Evolutionary conservation across 2,888 invertebrate genomes (phyloP), one percentile per base, ranked within the genome.

Genomic region (Drosophila pegasa): DNA sequence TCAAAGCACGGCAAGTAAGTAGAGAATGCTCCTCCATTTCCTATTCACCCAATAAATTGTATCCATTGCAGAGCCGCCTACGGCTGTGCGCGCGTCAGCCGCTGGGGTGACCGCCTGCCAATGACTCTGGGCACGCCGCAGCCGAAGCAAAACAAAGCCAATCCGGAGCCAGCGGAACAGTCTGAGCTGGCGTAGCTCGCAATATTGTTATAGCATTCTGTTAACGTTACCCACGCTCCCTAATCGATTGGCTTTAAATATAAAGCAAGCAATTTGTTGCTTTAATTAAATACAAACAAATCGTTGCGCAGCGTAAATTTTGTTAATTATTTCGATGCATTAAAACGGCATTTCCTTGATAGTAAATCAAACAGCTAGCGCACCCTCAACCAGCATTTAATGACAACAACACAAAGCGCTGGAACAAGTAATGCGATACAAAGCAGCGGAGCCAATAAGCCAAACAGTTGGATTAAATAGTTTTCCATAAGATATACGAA

Each of bases 71-170:
- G 95, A 81, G 78, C 93, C 14, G 93, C 95, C 0, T 97, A 96
- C 83, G 93, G 94, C 78, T 96, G 96, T 92, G 96, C 96, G 0
- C 94, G 95, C 85, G 93, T 94, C 2, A 94, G 95, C 76, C 93
- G 94, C 76, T 97, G 97, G 96, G 97, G 97, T 5, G 97, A 97
- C 91, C 92, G 95, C 40, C 92, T 98, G 70, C 97, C 97, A 25
- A 93, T 96, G 27, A 93, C 93, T 86, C 75, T 93, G 60, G 91
- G 91, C n/a, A 82, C 29, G 35, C 68, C 74, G 33, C 74, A 71
- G 52, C 10, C 41, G 6, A 68, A 70, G 16, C 12, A 35, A 31
- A 61, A 16, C 20, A 60, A 69, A 40, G n/a, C 68, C 10, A 37
- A 65, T 43, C 20, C 71, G 16, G 37, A 59, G 40, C 9, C 52